Conservation (phyloP, 2,888 invertebrate genomes). For the Hydriomena furcata region DNA sequence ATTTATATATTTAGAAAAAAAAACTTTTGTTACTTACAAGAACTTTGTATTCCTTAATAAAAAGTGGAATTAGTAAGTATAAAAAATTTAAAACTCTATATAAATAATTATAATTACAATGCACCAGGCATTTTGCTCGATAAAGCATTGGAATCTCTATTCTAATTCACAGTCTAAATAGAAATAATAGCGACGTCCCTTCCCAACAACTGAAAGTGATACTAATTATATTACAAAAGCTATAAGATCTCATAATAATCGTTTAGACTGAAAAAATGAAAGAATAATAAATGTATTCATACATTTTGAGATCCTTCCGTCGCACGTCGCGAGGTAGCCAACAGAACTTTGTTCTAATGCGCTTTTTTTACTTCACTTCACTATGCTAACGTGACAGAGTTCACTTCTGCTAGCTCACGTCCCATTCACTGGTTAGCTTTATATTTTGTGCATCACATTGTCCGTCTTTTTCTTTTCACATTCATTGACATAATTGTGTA, state of each 20-base stretch:
- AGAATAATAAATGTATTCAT: conserved; percentile 45
- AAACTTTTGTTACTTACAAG: conserved; percentile 40
- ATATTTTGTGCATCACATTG: conserved; percentile 72
- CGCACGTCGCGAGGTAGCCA: conserved; percentile 55
- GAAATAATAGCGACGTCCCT: conserved; percentile 61
- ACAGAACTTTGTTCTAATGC: conserved; percentile 65
- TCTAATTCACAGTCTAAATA: conserved; percentile 67
- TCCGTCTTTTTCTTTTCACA: conserved; percentile 81
- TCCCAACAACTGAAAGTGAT: conserved; percentile 60
- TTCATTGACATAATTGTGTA: conserved; percentile 76
- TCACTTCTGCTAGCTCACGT: conserved; percentile 65
- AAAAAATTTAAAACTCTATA: conserved; percentile 59
- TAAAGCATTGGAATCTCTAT: conserved; percentile 58
- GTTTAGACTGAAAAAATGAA: conserved; percentile 37
- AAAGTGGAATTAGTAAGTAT: conserved; percentile 61
- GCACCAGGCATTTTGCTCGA: conserved; percentile 63
- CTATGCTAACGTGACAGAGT: conserved; percentile 64
- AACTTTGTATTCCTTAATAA: conserved; percentile 49
- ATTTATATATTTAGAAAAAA: conserved; percentile 30
- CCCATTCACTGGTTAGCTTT: conserved; percentile 76
- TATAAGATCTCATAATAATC: conserved; percentile 48
- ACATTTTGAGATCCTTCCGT: conserved; percentile 65
- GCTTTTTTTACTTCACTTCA: conserved; percentile 65
- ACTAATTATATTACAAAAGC: conserved; percentile 55
- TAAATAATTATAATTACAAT: conserved; percentile 67